Conservation (phyloP, 2,888 invertebrate species). For the Hirtodrosophila confusa region DNA sequence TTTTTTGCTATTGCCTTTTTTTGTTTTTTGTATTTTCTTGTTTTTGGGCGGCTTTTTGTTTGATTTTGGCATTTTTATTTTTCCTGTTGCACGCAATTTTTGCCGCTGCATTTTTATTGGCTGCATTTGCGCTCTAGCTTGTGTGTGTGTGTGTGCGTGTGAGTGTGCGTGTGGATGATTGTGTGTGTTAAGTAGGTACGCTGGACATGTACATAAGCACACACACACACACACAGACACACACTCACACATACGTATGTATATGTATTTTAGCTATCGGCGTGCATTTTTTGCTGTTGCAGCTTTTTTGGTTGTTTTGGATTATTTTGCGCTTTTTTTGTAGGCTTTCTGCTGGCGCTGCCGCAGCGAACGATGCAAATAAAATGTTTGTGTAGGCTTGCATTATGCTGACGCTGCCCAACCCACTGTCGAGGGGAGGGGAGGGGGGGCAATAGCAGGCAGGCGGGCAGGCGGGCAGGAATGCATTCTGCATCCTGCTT, state of each 20-base stretch:
- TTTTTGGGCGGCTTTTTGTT: constrained; percentile 67
- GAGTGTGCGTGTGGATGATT: constrained; percentile 40
- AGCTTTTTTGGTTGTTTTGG: constrained; percentile 39
- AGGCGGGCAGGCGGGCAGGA: constrained; percentile 10
- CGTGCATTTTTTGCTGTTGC: constrained; percentile 30
- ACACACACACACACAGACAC: constrained; percentile 3
- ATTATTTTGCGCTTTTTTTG: constrained; percentile 35
- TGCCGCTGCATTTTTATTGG: constrained; percentile 84
- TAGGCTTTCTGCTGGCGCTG: constrained; percentile 31
- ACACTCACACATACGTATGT: not conserved
- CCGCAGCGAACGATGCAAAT: constrained; percentile 70
- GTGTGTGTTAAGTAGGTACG: constrained; percentile 75
- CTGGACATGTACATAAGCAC: constrained; percentile 31
- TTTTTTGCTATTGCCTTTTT: constrained; percentile 30
- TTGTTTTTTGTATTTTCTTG: constrained; percentile 35
- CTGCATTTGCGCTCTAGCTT: constrained; percentile 65
- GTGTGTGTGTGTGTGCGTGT: constrained; percentile 41
- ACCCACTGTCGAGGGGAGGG: not conserved
- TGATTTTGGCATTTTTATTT: constrained; percentile 61
- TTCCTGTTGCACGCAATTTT: constrained; percentile 79
- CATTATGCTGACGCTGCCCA: constrained; percentile 73
- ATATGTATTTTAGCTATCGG: constrained; percentile 73
- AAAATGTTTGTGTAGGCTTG: constrained; percentile 82
- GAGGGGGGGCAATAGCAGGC: no score
- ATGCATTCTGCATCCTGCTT: constrained; percentile 39